These are phyloP conservation scores for Netelia fuscicornis DNA, from an alignment of 2,888 invertebrate genomes.

Conservation along the genomic window DNA sequence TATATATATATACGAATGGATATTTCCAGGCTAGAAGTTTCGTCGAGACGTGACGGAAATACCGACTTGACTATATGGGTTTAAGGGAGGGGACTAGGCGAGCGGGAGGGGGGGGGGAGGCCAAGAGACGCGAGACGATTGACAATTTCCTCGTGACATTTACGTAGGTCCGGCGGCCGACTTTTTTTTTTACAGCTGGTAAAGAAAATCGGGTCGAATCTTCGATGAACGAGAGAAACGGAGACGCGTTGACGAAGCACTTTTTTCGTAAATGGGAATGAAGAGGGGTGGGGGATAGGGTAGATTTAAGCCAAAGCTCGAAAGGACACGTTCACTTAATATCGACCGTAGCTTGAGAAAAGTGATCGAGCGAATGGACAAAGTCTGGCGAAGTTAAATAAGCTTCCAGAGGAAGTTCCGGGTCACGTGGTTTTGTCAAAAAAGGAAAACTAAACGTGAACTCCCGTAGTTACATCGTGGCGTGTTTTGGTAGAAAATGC, in stretches of 20 bases:
- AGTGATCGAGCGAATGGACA: not conserved
- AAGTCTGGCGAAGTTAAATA: not conserved
- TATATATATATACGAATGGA: slow-evolving; percentile 19
- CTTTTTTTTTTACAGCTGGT: slow-evolving; percentile 24
- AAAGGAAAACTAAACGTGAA: too few species aligned
- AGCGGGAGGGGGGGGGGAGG: not conserved
- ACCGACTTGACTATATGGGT: slow-evolving; percentile 21
- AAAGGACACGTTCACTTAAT: not conserved
- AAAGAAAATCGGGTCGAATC: slow-evolving; percentile 9
- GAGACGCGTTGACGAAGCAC: not conserved
- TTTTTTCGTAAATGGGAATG: not conserved
- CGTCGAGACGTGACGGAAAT: slow-evolving; percentile 59
- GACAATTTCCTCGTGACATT: slow-evolving; percentile 45
- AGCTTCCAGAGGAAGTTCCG: not conserved
- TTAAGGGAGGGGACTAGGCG: not conserved
- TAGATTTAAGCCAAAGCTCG: not conserved
- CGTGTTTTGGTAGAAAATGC: not conserved
- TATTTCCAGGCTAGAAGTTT: slow-evolving; percentile 53
- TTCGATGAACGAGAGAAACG: not conserved
- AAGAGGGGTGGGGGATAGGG: not conserved
- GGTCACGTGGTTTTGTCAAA: too few species aligned
- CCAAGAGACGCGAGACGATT: slow-evolving; percentile 12
- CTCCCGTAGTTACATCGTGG: too few species aligned
- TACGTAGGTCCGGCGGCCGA: slow-evolving; percentile 10
- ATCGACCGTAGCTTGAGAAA: not conserved